Conservation (phyloP, 2,888 invertebrate species). For the Luperina testacea region DNA sequence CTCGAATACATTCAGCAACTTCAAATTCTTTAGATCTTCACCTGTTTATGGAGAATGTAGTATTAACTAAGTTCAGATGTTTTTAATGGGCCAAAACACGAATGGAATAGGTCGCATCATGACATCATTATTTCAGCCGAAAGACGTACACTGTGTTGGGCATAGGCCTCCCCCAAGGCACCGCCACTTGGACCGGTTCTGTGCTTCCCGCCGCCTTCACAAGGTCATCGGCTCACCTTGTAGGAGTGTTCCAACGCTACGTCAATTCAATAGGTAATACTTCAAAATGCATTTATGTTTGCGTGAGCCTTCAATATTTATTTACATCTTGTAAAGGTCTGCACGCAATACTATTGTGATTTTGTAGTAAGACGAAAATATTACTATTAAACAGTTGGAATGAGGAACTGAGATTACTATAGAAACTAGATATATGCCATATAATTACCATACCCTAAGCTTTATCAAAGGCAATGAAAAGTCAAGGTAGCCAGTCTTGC, state of each 20-base stretch:
- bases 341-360: not conserved
- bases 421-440: not conserved
- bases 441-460: not conserved
- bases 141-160: not conserved
- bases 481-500: too few relatives aligned
- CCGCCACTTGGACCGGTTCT: too few relatives aligned
- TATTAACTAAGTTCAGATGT: not conserved
- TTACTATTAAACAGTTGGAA: not conserved
- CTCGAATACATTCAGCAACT: slow-evolving; percentile 95
- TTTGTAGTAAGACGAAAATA: not conserved
- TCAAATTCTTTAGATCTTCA: slow-evolving; percentile 95
- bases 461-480: not conserved
- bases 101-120: not conserved
- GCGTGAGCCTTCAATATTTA: not conserved
- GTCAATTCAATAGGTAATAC: not conserved
- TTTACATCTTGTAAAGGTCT: not conserved
- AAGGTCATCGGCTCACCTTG: not conserved
- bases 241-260: not conserved
- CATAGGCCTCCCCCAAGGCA: too few relatives aligned
- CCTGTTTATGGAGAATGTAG: slow-evolving; percentile 87
- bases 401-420: not conserved
- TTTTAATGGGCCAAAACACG: not conserved
- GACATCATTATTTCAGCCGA: not conserved
- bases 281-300: not conserved
- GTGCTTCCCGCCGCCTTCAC: not conserved